Base-by-base conservation (phyloP, 2,797 vertebrate species). In the Acipenser transmontanus region DNA sequence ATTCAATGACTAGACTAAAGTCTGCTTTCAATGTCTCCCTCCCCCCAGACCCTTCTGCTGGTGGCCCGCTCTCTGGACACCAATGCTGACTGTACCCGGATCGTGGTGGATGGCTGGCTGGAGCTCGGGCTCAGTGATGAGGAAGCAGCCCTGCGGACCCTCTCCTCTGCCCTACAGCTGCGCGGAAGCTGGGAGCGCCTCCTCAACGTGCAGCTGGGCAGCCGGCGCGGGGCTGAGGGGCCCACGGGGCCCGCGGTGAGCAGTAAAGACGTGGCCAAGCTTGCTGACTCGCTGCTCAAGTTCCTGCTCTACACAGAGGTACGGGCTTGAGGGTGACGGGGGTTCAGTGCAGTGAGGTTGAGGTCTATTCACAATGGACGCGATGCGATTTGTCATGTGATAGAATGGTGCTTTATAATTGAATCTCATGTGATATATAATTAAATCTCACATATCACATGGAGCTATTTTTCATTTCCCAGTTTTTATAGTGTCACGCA, bases 231-330 rank as follows among this genome's bases (percentile, higher is more conserved):
- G 60, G 9, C 0, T 59, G 1, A 14, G 48, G 1, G 62, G 0
- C 69, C 34, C 0, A 71, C 63, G 0, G 66, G 17, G 0, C 69
- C 34, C 0, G 71, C 62, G 0, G 66, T 77, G 1, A 70, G 80
- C 50, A 69, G 69, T 51, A 78, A 63, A 49, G 84, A 85, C 2
- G 66, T 85, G 49, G 74, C 79, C 2, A 74, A 71, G 12, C 84
- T 98, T 70, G 84, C 81, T 3, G 86, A 82, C 6, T 75, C 85
- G 47, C 85, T 98, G 49, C 85, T 93, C 71, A 88, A 87, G 0
- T 95, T 93, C 79, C 79, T 87, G 67, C 78, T 92, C 6, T 90
- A 91, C 78, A 91, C 79, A 0, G 87, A 97, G 95, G 95, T 96
- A 79, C 59, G 10, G 34, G 2, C 7, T 11, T 10, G 17, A 6